Conservation (phyloP, 1,140 invertebrate genomes). For the Reticulitermes speratus region DNA sequence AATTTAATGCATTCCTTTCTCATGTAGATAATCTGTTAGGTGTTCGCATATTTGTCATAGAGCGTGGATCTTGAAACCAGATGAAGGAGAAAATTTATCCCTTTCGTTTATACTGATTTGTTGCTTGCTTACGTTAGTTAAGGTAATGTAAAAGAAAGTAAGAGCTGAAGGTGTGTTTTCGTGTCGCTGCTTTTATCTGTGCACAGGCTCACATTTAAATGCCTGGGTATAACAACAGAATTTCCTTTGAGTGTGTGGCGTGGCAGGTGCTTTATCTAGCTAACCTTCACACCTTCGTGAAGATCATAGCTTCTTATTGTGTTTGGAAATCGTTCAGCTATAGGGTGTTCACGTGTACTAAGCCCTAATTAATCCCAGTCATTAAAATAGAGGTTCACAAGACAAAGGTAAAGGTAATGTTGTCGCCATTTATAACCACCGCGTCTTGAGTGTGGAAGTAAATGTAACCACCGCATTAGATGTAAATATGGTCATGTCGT, state of each 20-base stretch:
- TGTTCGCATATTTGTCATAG: background rate
- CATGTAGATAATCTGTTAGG: background rate
- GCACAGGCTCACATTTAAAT: background rate
- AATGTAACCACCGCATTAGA: too few relatives aligned
- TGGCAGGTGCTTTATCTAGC: conserved; percentile 7
- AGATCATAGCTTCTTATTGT: background rate
- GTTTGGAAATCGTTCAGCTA: background rate
- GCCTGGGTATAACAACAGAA: background rate
- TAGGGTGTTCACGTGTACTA: background rate
- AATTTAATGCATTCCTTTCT: background rate
- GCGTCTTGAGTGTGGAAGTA: too few relatives aligned
- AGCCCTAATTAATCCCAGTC: too few relatives aligned
- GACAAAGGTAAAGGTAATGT: too few relatives aligned
- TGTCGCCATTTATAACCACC: too few relatives aligned
- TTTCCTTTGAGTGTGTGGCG: background rate
- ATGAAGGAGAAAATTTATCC: background rate
- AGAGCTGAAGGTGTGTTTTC: background rate
- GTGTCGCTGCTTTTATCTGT: background rate
- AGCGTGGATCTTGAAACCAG: background rate
- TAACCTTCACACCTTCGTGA: background rate
- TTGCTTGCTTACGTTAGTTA: background rate
- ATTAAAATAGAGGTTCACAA: too few relatives aligned
- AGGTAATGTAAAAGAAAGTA: background rate
- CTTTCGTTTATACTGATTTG: background rate
- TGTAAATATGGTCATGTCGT: too few relatives aligned